Evolutionary conservation across 2,113 vertebrate species (phyloP).

Genomic region (human): GRCh38 chr1:216241001-216241500

Average conservation of each 20-base stretch:
- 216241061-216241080: background rate
- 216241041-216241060: background rate
- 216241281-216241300: background rate
- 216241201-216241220: background rate
- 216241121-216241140: background rate
- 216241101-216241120: background rate
- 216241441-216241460: background rate
- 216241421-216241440: background rate
- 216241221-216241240: background rate
- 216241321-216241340: background rate
- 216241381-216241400: background rate
- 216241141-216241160: background rate
- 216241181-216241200: background rate
- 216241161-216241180: background rate
- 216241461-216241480: rapidly evolving
- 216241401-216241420: background rate
- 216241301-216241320: background rate
- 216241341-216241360: background rate
- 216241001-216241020: background rate
- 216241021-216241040: background rate
- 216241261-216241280: background rate
- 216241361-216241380: background rate
- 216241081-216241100: background rate
- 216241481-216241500: background rate
- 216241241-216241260: background rate